These are phyloP conservation scores for Typhlomys cinereus DNA, from an alignment of 2,113 vertebrate species.

Conservation along the genomic window DNA sequence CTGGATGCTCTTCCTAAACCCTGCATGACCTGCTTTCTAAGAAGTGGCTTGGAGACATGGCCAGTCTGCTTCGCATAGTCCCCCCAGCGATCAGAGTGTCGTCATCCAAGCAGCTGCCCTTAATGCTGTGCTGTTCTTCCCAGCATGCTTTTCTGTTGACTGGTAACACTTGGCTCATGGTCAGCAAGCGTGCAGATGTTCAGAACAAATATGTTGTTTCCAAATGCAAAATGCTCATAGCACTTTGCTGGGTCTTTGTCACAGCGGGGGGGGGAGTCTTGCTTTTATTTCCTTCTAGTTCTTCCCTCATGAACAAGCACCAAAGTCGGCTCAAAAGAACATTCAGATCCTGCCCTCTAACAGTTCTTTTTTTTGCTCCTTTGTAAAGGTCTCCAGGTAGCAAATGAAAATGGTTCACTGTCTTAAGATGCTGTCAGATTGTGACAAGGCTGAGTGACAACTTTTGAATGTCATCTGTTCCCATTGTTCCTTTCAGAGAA, in stretches of 20 bases:
- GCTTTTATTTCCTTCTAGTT: background rate
- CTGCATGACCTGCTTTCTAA: background rate
- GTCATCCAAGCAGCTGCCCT: background rate
- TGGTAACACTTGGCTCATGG: background rate
- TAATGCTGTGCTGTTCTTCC: background rate
- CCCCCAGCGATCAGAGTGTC: background rate
- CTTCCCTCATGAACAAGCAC: background rate
- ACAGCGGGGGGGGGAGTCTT: background rate
- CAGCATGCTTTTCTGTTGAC: background rate
- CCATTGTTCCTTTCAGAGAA: constrained; percentile 16
- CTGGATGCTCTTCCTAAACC: background rate
- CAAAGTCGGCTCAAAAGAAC: background rate
- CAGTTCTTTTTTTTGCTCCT: constrained; percentile 18
- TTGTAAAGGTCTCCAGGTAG: background rate
- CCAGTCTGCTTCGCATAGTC: background rate
- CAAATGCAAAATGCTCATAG: background rate
- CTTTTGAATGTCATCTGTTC: constrained; percentile 47
- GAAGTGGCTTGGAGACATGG: background rate
- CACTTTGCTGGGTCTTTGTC: background rate
- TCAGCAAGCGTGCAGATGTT: background rate
- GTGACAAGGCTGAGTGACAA: background rate
- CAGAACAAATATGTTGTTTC: background rate
- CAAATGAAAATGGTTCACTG: constrained; percentile 23
- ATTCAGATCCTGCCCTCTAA: background rate
- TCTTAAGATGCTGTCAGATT: constrained; percentile 40